Evolutionary conservation across 2,888 invertebrate genomes (phyloP).

Genomic region (Sinotaia quadrata): DNA sequence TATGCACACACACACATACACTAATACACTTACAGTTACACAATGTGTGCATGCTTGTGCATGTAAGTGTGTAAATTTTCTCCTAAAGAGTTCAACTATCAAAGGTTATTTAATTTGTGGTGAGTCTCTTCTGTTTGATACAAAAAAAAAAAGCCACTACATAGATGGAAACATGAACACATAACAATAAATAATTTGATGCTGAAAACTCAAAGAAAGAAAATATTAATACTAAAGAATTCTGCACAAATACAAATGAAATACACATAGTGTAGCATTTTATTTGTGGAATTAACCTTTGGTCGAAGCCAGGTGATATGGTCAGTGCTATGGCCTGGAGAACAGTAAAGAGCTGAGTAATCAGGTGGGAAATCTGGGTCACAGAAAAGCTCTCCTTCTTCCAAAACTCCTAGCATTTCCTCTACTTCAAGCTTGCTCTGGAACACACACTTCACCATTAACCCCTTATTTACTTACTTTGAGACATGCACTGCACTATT

Average conservation of each 20-base stretch:
- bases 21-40: background rate
- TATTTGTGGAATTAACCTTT: constrained; percentile 66
- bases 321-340: constrained; percentile 55
- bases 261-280: background rate
- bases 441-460: too few relatives aligned
- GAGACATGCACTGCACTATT: too few relatives aligned
- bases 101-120: too few relatives aligned
- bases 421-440: constrained; percentile 32
- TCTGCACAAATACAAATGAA: background rate
- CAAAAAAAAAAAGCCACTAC: too few relatives aligned
- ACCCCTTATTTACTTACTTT: too few relatives aligned
- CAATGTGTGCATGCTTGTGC: background rate
- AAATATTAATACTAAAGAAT: too few relatives aligned
- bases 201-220: too few relatives aligned
- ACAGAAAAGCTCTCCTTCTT: constrained; percentile 68
- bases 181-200: too few relatives aligned
- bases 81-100: too few relatives aligned
- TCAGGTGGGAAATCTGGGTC: constrained; percentile 73
- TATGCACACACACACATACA: constrained; percentile 2
- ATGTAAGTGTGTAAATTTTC: too few relatives aligned
- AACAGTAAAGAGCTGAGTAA: constrained; percentile 70
- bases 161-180: too few relatives aligned
- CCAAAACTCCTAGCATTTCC: constrained; percentile 45
- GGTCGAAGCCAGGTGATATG: constrained; percentile 73
- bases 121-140: too few relatives aligned